phyloP scores from a whole-genome alignment of 2,888 invertebrate genomes.

The Helleia helle region DNA sequence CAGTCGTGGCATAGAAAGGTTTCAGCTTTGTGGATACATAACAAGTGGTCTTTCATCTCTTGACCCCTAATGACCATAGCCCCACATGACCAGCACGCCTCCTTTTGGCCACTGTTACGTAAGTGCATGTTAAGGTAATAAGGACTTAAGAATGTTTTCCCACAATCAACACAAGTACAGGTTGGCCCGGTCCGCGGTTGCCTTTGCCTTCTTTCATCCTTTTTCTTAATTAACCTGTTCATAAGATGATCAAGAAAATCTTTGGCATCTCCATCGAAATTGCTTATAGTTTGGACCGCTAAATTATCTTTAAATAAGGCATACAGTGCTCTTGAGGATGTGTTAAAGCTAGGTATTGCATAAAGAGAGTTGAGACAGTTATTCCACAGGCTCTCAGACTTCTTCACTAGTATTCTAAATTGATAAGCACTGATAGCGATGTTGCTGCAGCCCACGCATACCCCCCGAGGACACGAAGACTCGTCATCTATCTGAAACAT shows the following conservation, averaged over 20 bases:
- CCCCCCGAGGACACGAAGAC: slow-evolving; percentile 35
- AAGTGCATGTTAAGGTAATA: slow-evolving; percentile 46
- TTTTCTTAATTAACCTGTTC: slow-evolving; percentile 25
- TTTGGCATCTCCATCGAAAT: slow-evolving; percentile 36
- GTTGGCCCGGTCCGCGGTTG: slow-evolving; percentile 33
- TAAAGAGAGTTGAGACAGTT: slow-evolving; percentile 34
- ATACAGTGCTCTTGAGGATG: slow-evolving; percentile 36
- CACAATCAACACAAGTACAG: slow-evolving; percentile 47
- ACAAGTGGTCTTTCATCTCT: slow-evolving; percentile 41
- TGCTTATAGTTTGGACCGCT: slow-evolving; percentile 35
- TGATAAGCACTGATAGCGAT: slow-evolving; percentile 45
- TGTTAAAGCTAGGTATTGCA: slow-evolving; percentile 23
- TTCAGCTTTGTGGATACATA: slow-evolving; percentile 31
- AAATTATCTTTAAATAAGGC: slow-evolving; percentile 39
- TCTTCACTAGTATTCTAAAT: slow-evolving; percentile 40
- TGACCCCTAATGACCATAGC: slow-evolving; percentile 34
- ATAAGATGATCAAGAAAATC: slow-evolving; percentile 34
- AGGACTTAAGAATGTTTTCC: slow-evolving; percentile 44
- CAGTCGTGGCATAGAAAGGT: slow-evolving; percentile 40
- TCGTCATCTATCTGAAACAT: slow-evolving; percentile 51
- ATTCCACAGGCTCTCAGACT: slow-evolving; percentile 40
- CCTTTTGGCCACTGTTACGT: slow-evolving; percentile 52
- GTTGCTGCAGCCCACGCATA: slow-evolving; percentile 44
- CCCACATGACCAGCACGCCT: slow-evolving; percentile 48
- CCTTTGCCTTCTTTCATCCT: slow-evolving; percentile 21